Evolutionary conservation across 2,888 invertebrate genomes (phyloP), one percentile per base, ranked within the genome.

Genomic region (Andrena dorsata): DNA sequence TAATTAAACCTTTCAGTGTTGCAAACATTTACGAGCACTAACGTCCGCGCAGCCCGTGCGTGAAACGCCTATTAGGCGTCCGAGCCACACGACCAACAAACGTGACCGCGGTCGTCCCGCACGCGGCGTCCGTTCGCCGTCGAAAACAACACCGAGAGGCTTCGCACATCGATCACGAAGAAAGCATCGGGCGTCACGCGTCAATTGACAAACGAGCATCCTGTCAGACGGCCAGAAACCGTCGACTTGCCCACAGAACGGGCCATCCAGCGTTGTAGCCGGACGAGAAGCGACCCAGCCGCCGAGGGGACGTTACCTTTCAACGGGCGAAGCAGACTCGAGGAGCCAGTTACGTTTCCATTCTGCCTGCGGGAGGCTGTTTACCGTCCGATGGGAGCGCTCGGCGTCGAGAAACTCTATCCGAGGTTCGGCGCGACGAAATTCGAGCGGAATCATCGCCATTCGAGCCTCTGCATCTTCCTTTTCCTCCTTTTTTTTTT

Each of bases 401-500:
- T 41, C 65, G 35, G 49, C 49, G 13, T 41, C 56, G 28, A 49
- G 70, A 71, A 69, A 74, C 65, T 16, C 30, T 41, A 71, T 70
- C 60, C 64, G 79, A 76, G 61, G 63, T 49, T 28, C 32, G 23
- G 41, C 49, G 35, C 65, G 66, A 58, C 47, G 80, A 82, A 72
- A 82, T 76, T 72, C 63, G 68, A 71, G 41, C 53, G 63, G 56
- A 65, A 81, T 82, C 82, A 73, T 75, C 60, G 69, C 75, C 82
- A 58, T 60, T 63, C 72, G 32, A 61, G 51, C 32, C 41, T 63
- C 63, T 10, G 61, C 82, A 82, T 82, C 26, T 53, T 28, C 56
- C 28, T n/a, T 23, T 41, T 51, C 47, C 10, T 35, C 28, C 64
- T 20, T 56, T 23, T 56, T 56, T n/a, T n/a, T n/a, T n/a, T n/a